These are phyloP conservation scores for Macroglossus sobrinus DNA, from an alignment of 2,113 vertebrate species.

Conservation along the genomic window DNA sequence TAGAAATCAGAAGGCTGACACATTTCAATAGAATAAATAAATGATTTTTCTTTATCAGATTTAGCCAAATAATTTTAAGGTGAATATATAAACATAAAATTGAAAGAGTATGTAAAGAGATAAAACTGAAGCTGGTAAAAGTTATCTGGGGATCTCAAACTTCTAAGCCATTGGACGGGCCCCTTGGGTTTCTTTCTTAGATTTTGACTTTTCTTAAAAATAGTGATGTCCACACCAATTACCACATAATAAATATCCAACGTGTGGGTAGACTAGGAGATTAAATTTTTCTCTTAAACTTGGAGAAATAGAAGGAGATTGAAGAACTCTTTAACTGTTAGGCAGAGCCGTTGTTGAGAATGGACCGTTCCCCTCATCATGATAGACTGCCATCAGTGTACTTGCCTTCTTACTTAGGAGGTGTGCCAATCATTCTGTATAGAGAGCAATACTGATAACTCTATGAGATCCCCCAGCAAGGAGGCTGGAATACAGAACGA, in stretches of 20 bases:
- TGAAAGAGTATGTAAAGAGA: neutral
- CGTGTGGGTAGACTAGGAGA: neutral
- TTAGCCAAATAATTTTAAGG: neutral
- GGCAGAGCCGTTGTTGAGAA: neutral
- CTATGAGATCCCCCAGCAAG: neutral
- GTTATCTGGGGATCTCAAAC: neutral
- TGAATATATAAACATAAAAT: neutral
- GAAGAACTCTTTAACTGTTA: neutral
- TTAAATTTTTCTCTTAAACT: neutral
- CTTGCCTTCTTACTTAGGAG: neutral
- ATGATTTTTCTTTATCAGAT: neutral
- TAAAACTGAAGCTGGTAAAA: neutral
- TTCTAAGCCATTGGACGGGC: neutral
- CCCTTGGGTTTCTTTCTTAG: neutral
- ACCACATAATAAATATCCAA: neutral
- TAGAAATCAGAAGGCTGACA: neutral
- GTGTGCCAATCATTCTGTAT: rapidly evolving
- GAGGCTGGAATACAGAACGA: neutral
- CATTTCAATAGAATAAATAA: neutral
- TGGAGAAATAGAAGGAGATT: constrained; percentile 1
- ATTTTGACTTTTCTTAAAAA: constrained; percentile 10
- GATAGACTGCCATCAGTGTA: neutral
- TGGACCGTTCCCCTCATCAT: neutral
- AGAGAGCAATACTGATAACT: neutral
- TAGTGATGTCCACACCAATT: neutral